A percentile compares a stretch with the other conserved stretches of the same genome.
These are phyloP conservation scores for Eulemur rubriventer DNA, from an alignment of 2,797 vertebrate species.

Conservation along the genomic window DNA sequence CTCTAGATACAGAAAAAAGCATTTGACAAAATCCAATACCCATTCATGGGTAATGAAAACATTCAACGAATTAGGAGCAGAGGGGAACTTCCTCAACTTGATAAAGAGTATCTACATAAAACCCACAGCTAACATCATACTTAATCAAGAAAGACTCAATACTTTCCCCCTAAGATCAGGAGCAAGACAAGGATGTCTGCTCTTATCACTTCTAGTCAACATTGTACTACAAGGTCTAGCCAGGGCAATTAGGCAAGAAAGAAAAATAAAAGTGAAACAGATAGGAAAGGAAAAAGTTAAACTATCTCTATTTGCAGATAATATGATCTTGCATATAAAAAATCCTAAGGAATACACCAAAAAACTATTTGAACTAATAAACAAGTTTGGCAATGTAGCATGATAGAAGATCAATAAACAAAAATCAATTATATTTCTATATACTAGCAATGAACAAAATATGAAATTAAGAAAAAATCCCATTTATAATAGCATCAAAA, in stretches of 20 bases:
- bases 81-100: background rate
- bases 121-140: too few species aligned
- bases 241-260: background rate
- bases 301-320: background rate
- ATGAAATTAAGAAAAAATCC: conserved; percentile 21
- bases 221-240: too few species aligned
- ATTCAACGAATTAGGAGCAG: background rate
- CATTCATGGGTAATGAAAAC: too few species aligned
- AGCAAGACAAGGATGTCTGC: too few species aligned
- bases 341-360: conserved; percentile 21
- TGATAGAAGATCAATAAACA: background rate
- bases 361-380: conserved; percentile 31
- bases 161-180: too few species aligned
- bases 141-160: too few species aligned
- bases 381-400: conserved; percentile 14
- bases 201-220: too few species aligned
- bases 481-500: conserved; percentile 22
- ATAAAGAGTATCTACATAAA: too few species aligned
- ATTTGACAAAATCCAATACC: too few species aligned
- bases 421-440: conserved; percentile 23
- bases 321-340: background rate
- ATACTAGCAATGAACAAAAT: conserved; percentile 19
- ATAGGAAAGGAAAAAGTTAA: conserved; percentile 13
- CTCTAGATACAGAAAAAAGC: too few species aligned
- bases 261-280: background rate